Evolutionary conservation across 2,797 vertebrate species (phyloP).

Genomic region (Amazona finschi): DNA sequence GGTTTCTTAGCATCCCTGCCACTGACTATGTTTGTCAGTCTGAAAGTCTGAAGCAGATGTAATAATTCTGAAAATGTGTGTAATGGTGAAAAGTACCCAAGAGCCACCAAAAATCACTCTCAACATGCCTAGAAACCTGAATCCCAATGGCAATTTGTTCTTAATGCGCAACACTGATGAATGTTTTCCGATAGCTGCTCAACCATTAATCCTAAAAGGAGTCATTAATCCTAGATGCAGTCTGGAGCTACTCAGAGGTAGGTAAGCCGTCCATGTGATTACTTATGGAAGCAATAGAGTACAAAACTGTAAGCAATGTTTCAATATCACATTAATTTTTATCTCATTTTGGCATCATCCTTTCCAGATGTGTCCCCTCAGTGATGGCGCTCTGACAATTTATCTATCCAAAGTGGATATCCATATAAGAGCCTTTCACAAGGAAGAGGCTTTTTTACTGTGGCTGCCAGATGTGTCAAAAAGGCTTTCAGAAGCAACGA

Average conservation of each 20-base stretch:
- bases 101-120: not conserved
- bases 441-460: not conserved
- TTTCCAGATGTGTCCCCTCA: not conserved
- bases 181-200: not conserved
- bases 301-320: not conserved
- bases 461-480: not conserved
- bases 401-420: not conserved
- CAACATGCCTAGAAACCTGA: not conserved
- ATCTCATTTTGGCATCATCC: not conserved
- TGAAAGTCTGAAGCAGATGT: not conserved
- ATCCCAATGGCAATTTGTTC: not conserved
- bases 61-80: not conserved
- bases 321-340: not conserved
- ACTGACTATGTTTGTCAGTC: not conserved
- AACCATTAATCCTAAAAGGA: not conserved
- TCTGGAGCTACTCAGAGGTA: not conserved
- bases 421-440: not conserved
- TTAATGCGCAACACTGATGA: not conserved
- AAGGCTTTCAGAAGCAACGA: not conserved
- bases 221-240: not conserved
- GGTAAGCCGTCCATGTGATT: not conserved
- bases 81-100: not conserved
- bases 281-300: not conserved
- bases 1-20: not conserved
- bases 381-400: not conserved